These are phyloP conservation scores for Lagocephalus sceleratus DNA, from an alignment of 2,797 vertebrate species.

Conservation along the genomic window DNA sequence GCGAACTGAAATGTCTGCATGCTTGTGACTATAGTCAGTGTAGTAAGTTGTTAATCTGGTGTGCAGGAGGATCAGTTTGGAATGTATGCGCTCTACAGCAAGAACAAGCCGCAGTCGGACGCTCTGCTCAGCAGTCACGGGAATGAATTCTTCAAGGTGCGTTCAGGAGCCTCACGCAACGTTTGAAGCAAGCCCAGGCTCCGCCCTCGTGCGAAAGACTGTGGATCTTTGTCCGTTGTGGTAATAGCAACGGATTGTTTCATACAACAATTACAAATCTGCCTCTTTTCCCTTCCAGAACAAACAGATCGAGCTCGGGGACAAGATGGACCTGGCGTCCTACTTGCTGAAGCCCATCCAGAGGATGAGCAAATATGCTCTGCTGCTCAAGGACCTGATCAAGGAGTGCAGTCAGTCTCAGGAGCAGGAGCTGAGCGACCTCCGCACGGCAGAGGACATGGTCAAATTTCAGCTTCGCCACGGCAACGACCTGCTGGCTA, in stretches of 20 bases:
- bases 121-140: slow-evolving; percentile 82
- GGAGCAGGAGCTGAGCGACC: slow-evolving; percentile 82
- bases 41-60: slow-evolving; percentile 64
- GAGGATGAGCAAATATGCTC: slow-evolving; percentile 85
- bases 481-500: slow-evolving; percentile 84
- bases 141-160: slow-evolving; percentile 86
- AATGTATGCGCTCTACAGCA: slow-evolving; percentile 87
- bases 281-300: slow-evolving; percentile 54
- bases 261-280: neutral
- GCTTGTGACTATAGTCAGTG: slow-evolving; percentile 35
- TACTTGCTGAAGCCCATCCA: slow-evolving; percentile 87
- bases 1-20: slow-evolving; percentile 29
- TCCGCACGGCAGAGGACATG: slow-evolving; percentile 79
- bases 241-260: neutral
- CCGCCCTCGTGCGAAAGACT: neutral
- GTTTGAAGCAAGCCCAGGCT: neutral
- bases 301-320: slow-evolving; percentile 79
- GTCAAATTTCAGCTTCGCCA: slow-evolving; percentile 88
- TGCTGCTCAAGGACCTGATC: slow-evolving; percentile 84
- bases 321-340: slow-evolving; percentile 87
- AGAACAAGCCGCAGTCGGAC: slow-evolving; percentile 86
- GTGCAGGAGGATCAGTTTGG: slow-evolving; percentile 86
- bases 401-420: slow-evolving; percentile 78
- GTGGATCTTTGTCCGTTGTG: neutral
- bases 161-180: slow-evolving; percentile 34